Conservation (phyloP, 2,888 invertebrate species). For the Plutella xylostella region DNA sequence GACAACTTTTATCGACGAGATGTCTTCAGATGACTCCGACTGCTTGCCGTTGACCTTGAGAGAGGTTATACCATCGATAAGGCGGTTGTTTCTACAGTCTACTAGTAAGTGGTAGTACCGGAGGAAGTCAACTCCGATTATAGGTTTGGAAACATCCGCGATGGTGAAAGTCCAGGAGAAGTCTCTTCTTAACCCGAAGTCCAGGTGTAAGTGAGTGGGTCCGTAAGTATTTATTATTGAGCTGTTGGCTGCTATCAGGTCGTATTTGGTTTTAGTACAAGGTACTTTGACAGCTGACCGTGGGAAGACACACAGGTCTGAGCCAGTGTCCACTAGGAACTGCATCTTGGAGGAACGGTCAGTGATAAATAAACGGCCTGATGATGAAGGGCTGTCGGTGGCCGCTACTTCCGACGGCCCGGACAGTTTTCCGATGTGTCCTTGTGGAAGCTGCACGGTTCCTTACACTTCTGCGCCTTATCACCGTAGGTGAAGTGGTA, state of each 20-base stretch:
- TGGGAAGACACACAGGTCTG: background rate
- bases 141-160: slow-evolving; percentile 13
- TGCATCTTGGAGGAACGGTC: background rate
- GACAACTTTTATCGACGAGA: background rate
- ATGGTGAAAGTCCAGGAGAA: slow-evolving; percentile 13
- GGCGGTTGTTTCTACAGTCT: background rate
- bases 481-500: too few relatives aligned
- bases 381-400: background rate
- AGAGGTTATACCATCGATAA: background rate
- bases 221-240: background rate
- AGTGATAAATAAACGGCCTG: background rate
- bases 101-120: background rate
- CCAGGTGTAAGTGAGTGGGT: background rate
- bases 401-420: background rate
- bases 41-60: background rate
- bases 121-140: slow-evolving; percentile 15
- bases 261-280: background rate
- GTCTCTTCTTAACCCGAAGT: slow-evolving; percentile 9
- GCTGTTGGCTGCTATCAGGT: background rate
- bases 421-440: background rate
- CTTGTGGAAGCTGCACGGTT: too few relatives aligned
- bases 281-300: background rate
- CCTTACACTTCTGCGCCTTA: too few relatives aligned
- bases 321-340: background rate
- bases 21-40: too few relatives aligned